phyloP scores from a whole-genome alignment of 53 echinoderm and acorn worm genomes.

The Mesocentrotus franciscanus region DNA sequence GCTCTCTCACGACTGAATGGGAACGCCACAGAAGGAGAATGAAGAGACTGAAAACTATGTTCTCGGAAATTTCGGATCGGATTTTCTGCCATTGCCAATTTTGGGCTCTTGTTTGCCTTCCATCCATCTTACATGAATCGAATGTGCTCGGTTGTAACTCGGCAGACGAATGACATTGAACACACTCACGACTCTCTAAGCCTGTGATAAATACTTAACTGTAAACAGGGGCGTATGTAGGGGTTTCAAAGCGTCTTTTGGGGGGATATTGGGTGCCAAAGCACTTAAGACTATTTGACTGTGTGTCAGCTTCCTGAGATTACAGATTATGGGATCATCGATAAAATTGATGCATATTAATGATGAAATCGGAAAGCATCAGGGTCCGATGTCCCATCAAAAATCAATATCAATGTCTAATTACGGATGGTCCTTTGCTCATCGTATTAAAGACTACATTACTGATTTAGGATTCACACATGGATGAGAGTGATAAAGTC shows the following conservation, averaged over 20 bases:
- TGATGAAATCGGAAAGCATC: neutral
- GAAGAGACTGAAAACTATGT: neutral
- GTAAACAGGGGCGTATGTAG: neutral
- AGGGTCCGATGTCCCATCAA: neutral
- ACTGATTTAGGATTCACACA: neutral
- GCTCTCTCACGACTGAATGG: neutral
- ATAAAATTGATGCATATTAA: conserved; percentile 4
- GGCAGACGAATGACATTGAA: conserved; percentile 29
- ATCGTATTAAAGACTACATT: neutral
- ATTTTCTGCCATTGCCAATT: neutral
- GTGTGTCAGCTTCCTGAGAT: neutral
- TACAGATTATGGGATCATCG: neutral
- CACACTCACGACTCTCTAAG: neutral
- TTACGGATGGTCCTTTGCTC: neutral
- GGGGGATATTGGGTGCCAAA: neutral
- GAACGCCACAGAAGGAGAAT: neutral
- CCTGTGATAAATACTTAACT: neutral
- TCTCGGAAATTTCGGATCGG: neutral
- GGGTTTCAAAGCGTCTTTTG: neutral
- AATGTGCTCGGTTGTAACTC: neutral
- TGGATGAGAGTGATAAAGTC: neutral
- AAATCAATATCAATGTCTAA: neutral
- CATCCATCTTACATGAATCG: conserved; percentile 1
- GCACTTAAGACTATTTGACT: neutral
- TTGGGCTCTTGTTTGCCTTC: neutral